Conservation (phyloP, 1,140 invertebrate species). For the Dendroctonus ponderosae region DNA sequence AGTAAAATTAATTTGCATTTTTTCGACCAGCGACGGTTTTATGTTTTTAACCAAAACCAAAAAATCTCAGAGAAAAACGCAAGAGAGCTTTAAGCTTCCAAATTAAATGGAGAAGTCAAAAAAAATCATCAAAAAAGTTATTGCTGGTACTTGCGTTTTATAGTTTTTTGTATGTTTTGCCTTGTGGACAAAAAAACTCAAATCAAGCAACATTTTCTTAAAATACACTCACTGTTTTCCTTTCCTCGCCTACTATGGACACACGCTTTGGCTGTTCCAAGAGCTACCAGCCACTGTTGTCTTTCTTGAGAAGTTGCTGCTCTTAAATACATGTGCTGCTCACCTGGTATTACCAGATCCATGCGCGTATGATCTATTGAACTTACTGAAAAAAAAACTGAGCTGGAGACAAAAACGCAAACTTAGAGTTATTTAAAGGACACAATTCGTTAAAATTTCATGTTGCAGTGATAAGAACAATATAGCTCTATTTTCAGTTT, state of each 20-base stretch:
- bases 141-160: background rate
- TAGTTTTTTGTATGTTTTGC: background rate
- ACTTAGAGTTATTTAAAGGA: too few relatives aligned
- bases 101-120: background rate
- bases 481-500: too few relatives aligned
- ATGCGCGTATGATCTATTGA: constrained; percentile 68
- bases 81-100: background rate
- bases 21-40: too few relatives aligned
- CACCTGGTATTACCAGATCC: constrained; percentile 77
- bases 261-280: constrained; percentile 79
- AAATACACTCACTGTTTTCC: constrained; percentile 48
- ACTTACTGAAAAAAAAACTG: constrained; percentile 60
- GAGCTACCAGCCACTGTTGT: constrained; percentile 77
- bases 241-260: constrained; percentile 53
- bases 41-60: background rate
- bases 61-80: background rate
- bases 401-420: too few relatives aligned
- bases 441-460: too few relatives aligned
- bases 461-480: too few relatives aligned
- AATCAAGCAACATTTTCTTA: constrained; percentile 18
- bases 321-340: constrained; percentile 77
- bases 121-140: too few relatives aligned
- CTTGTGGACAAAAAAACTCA: constrained; percentile 12
- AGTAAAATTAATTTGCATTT: too few relatives aligned
- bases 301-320: constrained; percentile 72